Evolutionary conservation across 2,888 invertebrate species (phyloP).

Genomic region (Lasioglossum pauxillum): DNA sequence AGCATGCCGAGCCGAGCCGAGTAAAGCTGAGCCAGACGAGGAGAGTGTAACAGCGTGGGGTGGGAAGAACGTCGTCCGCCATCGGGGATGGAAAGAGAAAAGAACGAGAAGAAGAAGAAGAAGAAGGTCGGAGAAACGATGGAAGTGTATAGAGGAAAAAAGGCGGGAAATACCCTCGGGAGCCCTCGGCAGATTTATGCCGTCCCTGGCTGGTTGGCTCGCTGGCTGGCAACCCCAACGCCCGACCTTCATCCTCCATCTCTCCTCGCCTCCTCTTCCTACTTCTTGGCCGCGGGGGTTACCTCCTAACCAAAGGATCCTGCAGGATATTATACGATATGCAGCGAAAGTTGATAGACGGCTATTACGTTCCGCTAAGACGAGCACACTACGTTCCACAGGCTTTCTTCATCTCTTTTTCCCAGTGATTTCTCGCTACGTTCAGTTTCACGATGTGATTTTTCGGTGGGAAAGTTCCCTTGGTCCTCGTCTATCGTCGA

Average conservation of each 20-base stretch:
- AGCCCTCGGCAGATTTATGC: slow-evolving; percentile 83
- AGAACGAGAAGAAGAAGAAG: slow-evolving; percentile 43
- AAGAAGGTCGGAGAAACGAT: slow-evolving; percentile 44
- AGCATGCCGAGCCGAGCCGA: slow-evolving; percentile 2
- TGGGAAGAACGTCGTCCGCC: background rate
- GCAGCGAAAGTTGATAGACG: slow-evolving; percentile 81
- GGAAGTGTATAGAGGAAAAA: slow-evolving; percentile 60
- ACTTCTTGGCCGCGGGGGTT: slow-evolving; percentile 42
- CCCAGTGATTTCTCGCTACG: slow-evolving; percentile 14
- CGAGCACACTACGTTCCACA: slow-evolving; percentile 60
- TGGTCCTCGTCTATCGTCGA: slow-evolving; percentile 46
- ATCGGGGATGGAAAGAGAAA: slow-evolving; percentile 2
- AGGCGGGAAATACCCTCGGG: slow-evolving; percentile 82
- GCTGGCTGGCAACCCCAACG: slow-evolving; percentile 71
- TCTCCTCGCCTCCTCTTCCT: slow-evolving; percentile 25
- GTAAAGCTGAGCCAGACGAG: background rate
- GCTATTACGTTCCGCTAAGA: slow-evolving; percentile 80
- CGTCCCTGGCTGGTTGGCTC: slow-evolving; percentile 71
- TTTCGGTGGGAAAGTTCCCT: slow-evolving; percentile 51
- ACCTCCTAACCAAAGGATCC: slow-evolving; percentile 74
- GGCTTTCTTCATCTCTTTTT: slow-evolving; percentile 44
- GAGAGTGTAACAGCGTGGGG: slow-evolving; percentile 44
- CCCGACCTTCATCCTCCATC: slow-evolving; percentile 53
- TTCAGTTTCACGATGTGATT: slow-evolving; percentile 54
- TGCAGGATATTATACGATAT: slow-evolving; percentile 81